Evolutionary conservation across 2,888 invertebrate species (phyloP).

Genomic region (Dendrolimus pini): DNA sequence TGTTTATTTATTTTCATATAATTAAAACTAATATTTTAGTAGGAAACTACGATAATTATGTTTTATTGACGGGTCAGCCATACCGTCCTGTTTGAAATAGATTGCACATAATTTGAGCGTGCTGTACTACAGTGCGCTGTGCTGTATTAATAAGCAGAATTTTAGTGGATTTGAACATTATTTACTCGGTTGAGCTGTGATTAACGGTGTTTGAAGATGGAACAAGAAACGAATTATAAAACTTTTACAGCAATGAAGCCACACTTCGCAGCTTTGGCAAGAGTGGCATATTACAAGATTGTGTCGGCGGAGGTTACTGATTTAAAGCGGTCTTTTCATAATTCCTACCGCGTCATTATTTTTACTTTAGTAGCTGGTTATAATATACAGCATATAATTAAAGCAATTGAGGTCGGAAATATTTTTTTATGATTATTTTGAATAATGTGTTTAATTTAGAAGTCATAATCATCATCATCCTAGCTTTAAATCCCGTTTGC

Average conservation of each 20-base stretch:
- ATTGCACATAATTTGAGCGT: too few relatives aligned
- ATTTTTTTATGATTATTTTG: background rate
- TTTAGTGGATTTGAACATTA: too few relatives aligned
- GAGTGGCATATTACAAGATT: conserved; percentile 49
- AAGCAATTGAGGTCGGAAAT: conserved; percentile 40
- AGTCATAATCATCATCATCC: too few relatives aligned
- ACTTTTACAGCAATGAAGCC: conserved; percentile 39
- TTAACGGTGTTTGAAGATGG: background rate
- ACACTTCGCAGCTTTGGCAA: conserved; percentile 46
- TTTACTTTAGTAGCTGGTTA: conserved; percentile 37
- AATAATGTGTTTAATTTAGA: background rate
- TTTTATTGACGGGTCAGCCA: too few relatives aligned
- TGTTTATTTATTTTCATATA: too few relatives aligned
- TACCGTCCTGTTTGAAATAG: too few relatives aligned
- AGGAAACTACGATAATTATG: too few relatives aligned
- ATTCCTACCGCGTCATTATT: conserved; percentile 28
- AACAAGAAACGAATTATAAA: conserved; percentile 8
- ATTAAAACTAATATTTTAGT: too few relatives aligned
- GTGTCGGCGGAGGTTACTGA: conserved; percentile 26
- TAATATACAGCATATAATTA: conserved; percentile 51
- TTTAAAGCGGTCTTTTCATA: conserved; percentile 27
- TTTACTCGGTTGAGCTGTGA: too few relatives aligned
- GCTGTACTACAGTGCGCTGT: too few relatives aligned
- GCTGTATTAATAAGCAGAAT: too few relatives aligned
- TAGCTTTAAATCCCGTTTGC: too few relatives aligned